Evolutionary conservation across 2,888 invertebrate genomes (phyloP).

Genomic region (Punctoribates punctum): DNA sequence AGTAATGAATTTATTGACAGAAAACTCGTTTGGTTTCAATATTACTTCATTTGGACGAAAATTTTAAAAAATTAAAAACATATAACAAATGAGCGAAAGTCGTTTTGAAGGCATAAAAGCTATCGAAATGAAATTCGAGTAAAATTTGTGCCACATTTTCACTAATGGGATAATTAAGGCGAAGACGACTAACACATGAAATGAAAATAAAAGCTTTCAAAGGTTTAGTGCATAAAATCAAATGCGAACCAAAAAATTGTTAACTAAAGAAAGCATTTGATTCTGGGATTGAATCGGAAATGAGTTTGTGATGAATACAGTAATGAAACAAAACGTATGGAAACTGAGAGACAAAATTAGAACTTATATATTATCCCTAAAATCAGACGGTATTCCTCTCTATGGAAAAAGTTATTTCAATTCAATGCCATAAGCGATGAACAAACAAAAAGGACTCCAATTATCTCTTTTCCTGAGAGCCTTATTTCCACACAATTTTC

Average conservation of each 20-base stretch:
- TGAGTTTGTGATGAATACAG: constrained; percentile 30
- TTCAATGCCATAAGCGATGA: constrained; percentile 23
- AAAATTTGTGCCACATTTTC: background rate
- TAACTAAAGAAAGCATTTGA: background rate
- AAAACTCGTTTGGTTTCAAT: no score
- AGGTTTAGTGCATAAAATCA: background rate
- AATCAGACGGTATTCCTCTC: background rate
- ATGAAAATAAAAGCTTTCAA: background rate
- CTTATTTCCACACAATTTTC: background rate
- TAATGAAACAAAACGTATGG: constrained; percentile 1
- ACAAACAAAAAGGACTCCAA: constrained; percentile 19
- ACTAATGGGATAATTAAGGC: constrained; percentile 32
- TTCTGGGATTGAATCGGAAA: constrained; percentile 32
- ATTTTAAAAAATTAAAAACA: no score
- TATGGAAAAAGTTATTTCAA: background rate
- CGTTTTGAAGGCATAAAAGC: background rate
- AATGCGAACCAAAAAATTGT: background rate
- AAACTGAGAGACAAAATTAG: constrained; percentile 2
- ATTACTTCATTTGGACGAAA: no score
- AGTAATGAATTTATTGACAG: no score
- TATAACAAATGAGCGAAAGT: background rate
- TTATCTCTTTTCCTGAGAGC: constrained; percentile 16
- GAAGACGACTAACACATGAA: background rate
- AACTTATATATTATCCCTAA: constrained; percentile 16
- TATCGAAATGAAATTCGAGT: background rate